phyloP scores from a whole-genome alignment of 2,113 vertebrate species.

The Scomber scombrus region DNA sequence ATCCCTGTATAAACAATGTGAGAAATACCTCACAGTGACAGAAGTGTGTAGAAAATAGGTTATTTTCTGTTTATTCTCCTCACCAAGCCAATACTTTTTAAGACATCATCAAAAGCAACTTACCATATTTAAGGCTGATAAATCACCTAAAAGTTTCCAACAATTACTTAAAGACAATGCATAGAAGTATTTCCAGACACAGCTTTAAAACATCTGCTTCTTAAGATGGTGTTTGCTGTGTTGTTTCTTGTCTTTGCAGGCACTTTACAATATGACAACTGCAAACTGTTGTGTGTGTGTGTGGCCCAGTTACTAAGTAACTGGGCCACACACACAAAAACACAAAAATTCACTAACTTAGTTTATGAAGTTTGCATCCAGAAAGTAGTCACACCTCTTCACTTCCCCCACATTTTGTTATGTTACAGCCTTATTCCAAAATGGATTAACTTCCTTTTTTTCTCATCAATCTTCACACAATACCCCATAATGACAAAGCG shows the following conservation, averaged over 20 bases:
- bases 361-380: too few relatives aligned
- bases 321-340: too few relatives aligned
- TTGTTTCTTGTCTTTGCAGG: not conserved
- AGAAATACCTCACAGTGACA: not conserved
- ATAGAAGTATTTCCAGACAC: not conserved
- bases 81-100: not conserved
- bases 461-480: too few relatives aligned
- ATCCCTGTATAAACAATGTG: slow-evolving; percentile 1
- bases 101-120: not conserved
- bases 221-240: not conserved
- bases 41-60: not conserved
- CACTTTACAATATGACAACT: not conserved
- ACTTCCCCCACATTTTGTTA: too few relatives aligned
- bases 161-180: not conserved
- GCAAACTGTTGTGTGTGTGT: too few relatives aligned
- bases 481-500: too few relatives aligned
- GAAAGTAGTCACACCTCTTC: too few relatives aligned
- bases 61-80: not conserved
- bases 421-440: too few relatives aligned
- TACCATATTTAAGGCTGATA: too few relatives aligned
- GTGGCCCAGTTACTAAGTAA: too few relatives aligned
- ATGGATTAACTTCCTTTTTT: too few relatives aligned
- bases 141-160: not conserved
- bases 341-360: too few relatives aligned
- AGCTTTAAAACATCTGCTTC: not conserved